A percentile compares a stretch with the other conserved stretches of the same genome.
Evolutionary conservation across 2,888 invertebrate genomes (phyloP).

Genomic region (Digitonthophagus gazella): DNA sequence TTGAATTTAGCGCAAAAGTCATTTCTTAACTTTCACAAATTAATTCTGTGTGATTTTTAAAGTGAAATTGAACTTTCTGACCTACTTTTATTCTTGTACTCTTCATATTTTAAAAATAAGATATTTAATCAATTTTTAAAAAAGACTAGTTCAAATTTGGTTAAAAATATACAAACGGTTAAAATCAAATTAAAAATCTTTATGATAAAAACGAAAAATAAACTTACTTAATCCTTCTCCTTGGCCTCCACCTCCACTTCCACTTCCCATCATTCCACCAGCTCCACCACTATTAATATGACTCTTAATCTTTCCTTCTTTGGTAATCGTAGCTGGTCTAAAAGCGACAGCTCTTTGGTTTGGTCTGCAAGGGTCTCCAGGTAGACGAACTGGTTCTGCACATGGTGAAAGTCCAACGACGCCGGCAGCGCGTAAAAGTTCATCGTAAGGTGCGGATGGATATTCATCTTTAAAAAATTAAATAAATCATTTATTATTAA

Average conservation of each 20-base stretch:
- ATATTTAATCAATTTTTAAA: no score
- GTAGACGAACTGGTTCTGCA: conserved; percentile 57
- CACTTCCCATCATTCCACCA: conserved; percentile 27
- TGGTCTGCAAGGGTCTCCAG: conserved; percentile 60
- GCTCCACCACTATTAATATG: conserved; percentile 14
- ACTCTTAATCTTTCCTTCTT: conserved; percentile 24
- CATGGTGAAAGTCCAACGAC: conserved; percentile 57
- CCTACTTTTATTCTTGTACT: no score
- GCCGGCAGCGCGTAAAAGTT: conserved; percentile 57
- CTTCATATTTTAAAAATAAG: no score
- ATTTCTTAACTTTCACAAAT: no score
- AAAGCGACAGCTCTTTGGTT: conserved; percentile 50
- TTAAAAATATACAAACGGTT: no score
- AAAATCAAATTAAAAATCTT: no score
- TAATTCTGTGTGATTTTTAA: no score
- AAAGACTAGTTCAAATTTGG: no score
- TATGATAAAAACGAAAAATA: no score
- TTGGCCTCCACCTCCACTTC: conserved; percentile 29
- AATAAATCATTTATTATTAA: neutral
- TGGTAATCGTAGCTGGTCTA: conserved; percentile 38
- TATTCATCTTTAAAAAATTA: conserved; percentile 44
- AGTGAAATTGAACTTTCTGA: no score
- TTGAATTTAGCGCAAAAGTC: no score
- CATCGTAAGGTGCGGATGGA: conserved; percentile 59
- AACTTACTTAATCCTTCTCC: conserved; percentile 34